Conservation (phyloP, 2,797 vertebrate genomes). For the Gastrophryne carolinensis region DNA sequence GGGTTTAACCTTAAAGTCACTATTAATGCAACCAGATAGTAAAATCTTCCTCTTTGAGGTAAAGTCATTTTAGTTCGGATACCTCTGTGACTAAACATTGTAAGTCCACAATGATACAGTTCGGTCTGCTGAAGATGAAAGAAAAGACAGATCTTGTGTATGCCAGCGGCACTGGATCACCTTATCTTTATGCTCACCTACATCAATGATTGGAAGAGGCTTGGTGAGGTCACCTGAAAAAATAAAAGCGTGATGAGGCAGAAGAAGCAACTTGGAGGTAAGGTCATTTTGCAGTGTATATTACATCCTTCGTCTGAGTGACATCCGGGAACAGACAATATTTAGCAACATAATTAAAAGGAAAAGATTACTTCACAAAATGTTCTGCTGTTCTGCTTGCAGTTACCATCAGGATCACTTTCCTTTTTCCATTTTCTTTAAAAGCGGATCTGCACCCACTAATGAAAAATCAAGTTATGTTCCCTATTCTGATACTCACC, state of each 20-base stretch:
- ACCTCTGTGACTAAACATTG: slow-evolving; percentile 63
- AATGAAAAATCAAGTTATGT: no score
- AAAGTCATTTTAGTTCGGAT: slow-evolving; percentile 49
- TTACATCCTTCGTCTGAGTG: no score
- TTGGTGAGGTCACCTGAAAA: slow-evolving; percentile 91
- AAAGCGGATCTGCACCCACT: no score
- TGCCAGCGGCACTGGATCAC: slow-evolving; percentile 98
- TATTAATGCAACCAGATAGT: slow-evolving; percentile 68
- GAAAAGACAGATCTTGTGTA: slow-evolving; percentile 86
- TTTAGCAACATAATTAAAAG: no score
- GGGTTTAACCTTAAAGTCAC: slow-evolving; percentile 65
- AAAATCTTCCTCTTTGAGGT: slow-evolving; percentile 62
- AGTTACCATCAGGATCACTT: no score
- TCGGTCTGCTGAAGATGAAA: slow-evolving; percentile 94
- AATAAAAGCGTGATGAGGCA: slow-evolving; percentile 14
- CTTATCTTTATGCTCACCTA: slow-evolving; percentile 92
- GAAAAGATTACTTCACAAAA: no score
- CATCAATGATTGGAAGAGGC: slow-evolving; percentile 87
- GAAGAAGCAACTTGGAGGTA: neutral
- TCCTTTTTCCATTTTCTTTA: no score
- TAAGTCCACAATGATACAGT: slow-evolving; percentile 93
- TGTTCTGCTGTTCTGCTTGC: no score
- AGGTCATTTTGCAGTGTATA: no score
- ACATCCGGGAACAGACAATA: no score
- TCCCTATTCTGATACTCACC: no score